Conservation (phyloP, 2,888 invertebrate species). For the Smittia sp. region DNA sequence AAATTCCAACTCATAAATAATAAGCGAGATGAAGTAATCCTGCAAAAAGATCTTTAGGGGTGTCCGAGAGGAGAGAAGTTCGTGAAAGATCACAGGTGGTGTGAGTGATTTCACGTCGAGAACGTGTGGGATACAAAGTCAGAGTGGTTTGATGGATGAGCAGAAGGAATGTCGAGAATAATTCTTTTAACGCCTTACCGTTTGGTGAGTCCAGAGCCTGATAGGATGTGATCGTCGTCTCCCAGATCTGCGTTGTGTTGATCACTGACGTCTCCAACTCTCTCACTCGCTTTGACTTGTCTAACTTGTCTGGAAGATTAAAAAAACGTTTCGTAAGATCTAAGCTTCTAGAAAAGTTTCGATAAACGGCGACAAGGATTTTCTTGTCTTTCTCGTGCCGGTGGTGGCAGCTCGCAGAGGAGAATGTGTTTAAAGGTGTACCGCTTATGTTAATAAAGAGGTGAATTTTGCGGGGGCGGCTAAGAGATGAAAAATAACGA, state of each 20-base stretch:
- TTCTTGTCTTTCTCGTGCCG: not conserved
- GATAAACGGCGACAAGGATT: not conserved
- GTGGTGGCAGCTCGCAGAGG: not conserved
- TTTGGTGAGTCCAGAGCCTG: slow-evolving; percentile 15
- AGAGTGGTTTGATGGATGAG: slow-evolving; percentile 14
- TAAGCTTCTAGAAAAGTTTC: not conserved
- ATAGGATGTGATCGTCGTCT: slow-evolving; percentile 47
- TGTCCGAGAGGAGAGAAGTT: slow-evolving; percentile 1
- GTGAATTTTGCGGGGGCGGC: not conserved
- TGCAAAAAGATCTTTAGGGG: not conserved
- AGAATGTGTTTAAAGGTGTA: slow-evolving; percentile 19
- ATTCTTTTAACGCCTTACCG: slow-evolving; percentile 25
- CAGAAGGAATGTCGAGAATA: not conserved
- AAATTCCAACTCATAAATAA: slow-evolving; percentile 13
- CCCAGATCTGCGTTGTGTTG: slow-evolving; percentile 53
- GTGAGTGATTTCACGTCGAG: not conserved
- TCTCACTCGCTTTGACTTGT: not conserved
- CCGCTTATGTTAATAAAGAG: not conserved
- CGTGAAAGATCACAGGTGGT: slow-evolving; percentile 23
- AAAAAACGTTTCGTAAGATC: not conserved
- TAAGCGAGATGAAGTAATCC: not conserved
- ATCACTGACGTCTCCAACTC: slow-evolving; percentile 50
- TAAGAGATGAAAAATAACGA: not conserved
- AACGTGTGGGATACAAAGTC: slow-evolving; percentile 1
- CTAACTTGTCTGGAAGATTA: not conserved